These are phyloP conservation scores for Scolopax mira DNA, from an alignment of 2,113 vertebrate species.

Conservation along the genomic window DNA sequence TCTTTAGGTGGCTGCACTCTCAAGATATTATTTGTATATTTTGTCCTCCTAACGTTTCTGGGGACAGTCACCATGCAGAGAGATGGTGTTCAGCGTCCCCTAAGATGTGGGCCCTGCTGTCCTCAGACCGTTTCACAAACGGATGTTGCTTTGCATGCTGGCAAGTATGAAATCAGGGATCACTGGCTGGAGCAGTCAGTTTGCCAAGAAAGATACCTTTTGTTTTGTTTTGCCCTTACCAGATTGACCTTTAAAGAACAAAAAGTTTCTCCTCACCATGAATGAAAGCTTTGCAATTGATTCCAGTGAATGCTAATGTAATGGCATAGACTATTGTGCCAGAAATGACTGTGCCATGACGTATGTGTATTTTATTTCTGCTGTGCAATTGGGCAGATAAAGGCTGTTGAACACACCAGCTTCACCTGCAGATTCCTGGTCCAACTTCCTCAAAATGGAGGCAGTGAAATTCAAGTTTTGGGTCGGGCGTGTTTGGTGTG, in stretches of 20 bases:
- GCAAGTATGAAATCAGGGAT: neutral
- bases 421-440: neutral
- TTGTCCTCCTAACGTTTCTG: neutral
- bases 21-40: neutral
- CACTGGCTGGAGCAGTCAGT: neutral
- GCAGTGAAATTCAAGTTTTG: neutral
- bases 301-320: neutral
- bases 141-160: accelerated
- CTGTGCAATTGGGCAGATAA: neutral
- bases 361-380: neutral
- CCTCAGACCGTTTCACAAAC: neutral
- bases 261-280: neutral
- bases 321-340: neutral
- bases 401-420: neutral
- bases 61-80: neutral
- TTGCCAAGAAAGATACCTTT: neutral
- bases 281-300: neutral
- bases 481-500: neutral
- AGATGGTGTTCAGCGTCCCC: neutral
- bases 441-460: neutral
- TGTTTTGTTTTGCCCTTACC: neutral
- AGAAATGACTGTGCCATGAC: neutral
- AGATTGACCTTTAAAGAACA: neutral
- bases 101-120: accelerated
- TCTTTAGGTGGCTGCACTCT: neutral